Evolutionary conservation across 2,888 invertebrate genomes (phyloP), one percentile per base, ranked within the genome.

Genomic region (Dynastes grantii): DNA sequence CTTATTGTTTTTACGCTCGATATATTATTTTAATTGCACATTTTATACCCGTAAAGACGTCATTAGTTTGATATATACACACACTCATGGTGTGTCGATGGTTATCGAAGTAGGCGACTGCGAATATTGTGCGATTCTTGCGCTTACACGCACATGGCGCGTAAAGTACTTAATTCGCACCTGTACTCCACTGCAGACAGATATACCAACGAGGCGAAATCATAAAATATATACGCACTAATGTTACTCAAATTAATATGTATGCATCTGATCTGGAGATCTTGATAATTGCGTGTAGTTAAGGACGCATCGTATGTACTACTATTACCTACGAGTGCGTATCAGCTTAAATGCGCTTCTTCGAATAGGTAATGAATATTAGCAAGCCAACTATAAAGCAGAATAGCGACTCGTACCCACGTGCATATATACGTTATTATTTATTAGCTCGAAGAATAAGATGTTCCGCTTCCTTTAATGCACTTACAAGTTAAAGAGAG

Each of bases 201-300:
- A 40, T 22, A 49, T 27, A 49, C 51, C 45, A 45, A 68, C 67
- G 11, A 49, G 45, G 67, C 67, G 67, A 68, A 68, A 40, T 37
- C 65, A 16, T 61, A 76, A 40, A 45, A 76, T 32, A 13, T 40
- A 49, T 76, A 76, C 16, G 49, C 63, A 61, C 75, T 61, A 76
- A 63, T 76, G 63, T 76, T 45, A 76, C 32, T 58, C 55, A 73
- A 76, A 76, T 76, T 61, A 76, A 76, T 76, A 63, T 63, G 75
- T 64, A 76, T 76, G 63, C 61, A 63, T 61, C 64, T 22, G 63
- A 61, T 76, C 45, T 63, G 75, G 22, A 63, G 63, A 70, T 37
- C 63, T 61, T 49, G 75, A 76, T 76, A 58, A 76, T 76, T 63
- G 67, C 49, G 67, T 68, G 49, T 49, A 49, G n/a, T 32, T 68